Conservation (phyloP, 2,888 invertebrate genomes). For the Nudaria mundana region DNA sequence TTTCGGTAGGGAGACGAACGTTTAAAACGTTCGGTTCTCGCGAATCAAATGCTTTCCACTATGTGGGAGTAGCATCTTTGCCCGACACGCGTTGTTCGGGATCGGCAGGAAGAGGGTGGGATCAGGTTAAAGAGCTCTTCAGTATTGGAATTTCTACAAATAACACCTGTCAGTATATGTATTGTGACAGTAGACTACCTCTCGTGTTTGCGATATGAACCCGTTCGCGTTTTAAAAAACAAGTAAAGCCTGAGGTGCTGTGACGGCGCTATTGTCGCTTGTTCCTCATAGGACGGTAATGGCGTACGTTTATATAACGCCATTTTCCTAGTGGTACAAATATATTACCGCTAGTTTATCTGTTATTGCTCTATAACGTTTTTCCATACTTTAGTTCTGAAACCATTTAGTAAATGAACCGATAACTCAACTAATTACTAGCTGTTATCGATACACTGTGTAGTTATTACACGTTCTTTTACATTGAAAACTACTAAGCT, state of each 20-base stretch:
- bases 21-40: too few relatives aligned
- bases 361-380: constrained; percentile 14
- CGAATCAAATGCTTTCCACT: too few relatives aligned
- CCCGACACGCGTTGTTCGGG: too few relatives aligned
- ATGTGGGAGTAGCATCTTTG: too few relatives aligned
- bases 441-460: too few relatives aligned
- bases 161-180: constrained; percentile 67
- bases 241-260: constrained; percentile 22
- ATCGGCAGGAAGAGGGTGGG: too few relatives aligned
- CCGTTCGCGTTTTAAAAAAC: constrained; percentile 56
- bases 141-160: constrained; percentile 65
- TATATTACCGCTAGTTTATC: constrained; percentile 39
- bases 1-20: too few relatives aligned
- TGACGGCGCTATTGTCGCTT: constrained; percentile 17
- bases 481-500: too few relatives aligned
- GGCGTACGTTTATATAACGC: constrained; percentile 51
- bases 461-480: too few relatives aligned
- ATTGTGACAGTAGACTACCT: constrained; percentile 60
- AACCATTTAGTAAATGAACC: too few relatives aligned
- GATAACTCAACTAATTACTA: too few relatives aligned
- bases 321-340: constrained; percentile 66
- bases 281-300: constrained; percentile 35
- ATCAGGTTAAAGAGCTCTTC: too few relatives aligned
- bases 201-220: constrained; percentile 56
- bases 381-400: neutral